Evolutionary conservation across 2,113 vertebrate species (phyloP).

Genomic region (Pollimyrus isidori): DNA sequence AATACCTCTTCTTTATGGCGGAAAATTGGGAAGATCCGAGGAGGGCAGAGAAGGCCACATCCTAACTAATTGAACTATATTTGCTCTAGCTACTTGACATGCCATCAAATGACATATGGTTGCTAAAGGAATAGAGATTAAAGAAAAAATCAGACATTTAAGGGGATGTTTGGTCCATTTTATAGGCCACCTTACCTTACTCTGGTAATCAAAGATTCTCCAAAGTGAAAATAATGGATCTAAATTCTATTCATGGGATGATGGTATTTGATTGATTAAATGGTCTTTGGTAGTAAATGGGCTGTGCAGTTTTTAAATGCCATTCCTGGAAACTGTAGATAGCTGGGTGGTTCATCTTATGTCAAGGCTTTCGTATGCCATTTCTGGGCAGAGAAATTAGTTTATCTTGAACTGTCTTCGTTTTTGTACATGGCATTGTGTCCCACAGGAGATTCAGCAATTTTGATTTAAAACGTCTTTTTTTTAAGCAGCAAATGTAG

Average conservation of each 20-base stretch:
- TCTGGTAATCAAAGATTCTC: neutral
- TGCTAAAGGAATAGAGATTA: neutral
- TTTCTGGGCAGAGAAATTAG: neutral
- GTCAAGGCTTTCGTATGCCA: neutral
- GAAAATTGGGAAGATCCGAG: neutral
- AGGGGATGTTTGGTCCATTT: too few species aligned
- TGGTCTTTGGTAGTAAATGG: neutral
- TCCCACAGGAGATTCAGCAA: neutral
- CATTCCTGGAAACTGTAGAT: neutral
- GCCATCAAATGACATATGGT: neutral
- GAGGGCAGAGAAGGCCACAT: neutral
- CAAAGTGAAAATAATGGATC: neutral
- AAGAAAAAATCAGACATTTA: neutral
- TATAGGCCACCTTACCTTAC: neutral
- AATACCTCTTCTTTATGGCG: neutral
- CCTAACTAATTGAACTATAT: neutral
- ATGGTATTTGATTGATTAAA: neutral
- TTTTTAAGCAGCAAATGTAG: neutral
- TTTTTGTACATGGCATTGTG: neutral
- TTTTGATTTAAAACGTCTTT: neutral
- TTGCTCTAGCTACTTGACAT: neutral
- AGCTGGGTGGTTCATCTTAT: neutral
- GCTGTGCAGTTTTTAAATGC: neutral
- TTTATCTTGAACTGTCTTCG: neutral
- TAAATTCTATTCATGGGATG: conserved; percentile 1